These are phyloP conservation scores for Sarcophaga caerulescens DNA, from an alignment of 2,888 invertebrate genomes.

Conservation along the genomic window DNA sequence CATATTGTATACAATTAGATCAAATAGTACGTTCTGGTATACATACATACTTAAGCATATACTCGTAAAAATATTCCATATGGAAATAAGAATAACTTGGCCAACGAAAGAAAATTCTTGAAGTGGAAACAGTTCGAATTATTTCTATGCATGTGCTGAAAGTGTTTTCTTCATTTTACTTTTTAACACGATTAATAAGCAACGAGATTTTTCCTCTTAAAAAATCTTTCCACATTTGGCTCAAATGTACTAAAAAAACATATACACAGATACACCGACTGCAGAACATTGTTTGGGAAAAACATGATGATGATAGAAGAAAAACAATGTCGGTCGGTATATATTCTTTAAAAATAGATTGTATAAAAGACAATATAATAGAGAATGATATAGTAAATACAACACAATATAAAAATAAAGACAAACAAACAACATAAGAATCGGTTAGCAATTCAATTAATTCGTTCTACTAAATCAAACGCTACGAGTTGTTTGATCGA, in stretches of 20 bases:
- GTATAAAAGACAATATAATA: slow-evolving; percentile 36
- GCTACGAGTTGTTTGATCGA: slow-evolving; percentile 20
- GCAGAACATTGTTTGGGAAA: background rate
- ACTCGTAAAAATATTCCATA: no score
- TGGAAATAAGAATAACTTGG: no score
- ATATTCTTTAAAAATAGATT: slow-evolving; percentile 25
- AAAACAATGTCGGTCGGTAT: slow-evolving; percentile 3
- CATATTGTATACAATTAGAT: no score
- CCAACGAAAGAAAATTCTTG: no score
- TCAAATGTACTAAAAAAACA: background rate
- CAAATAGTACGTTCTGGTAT: no score
- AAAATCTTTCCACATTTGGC: background rate
- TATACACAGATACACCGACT: background rate
- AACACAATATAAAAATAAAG: slow-evolving; percentile 11
- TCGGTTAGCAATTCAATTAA: slow-evolving; percentile 30
- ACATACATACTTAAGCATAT: no score
- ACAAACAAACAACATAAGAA: slow-evolving; percentile 37
- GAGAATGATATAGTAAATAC: slow-evolving; percentile 11
- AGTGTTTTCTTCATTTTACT: no score
- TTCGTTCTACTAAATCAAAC: slow-evolving; percentile 36
- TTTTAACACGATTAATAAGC: no score
- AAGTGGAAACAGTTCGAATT: no score
- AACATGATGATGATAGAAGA: slow-evolving; percentile 20
- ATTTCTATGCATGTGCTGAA: no score
- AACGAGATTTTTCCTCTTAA: background rate